These are phyloP conservation scores for Hydrolagus affinis DNA, from an alignment of 2,113 vertebrate genomes.

Conservation along the genomic window DNA sequence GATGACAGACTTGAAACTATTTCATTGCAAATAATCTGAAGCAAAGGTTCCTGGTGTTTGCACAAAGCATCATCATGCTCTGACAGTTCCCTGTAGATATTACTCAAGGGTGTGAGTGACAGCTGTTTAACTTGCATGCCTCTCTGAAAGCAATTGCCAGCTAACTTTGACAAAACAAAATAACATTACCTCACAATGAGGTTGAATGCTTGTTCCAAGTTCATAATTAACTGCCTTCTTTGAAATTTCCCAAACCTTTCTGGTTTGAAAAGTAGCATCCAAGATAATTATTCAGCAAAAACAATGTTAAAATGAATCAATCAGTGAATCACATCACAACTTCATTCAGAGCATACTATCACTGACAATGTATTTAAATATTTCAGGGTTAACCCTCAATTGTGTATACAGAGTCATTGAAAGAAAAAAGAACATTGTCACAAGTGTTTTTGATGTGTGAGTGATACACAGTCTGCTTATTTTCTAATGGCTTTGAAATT, in stretches of 20 bases:
- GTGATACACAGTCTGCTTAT: not conserved
- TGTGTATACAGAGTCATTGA: not conserved
- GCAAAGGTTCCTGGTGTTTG: conserved; percentile 53
- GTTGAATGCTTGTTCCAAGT: too few relatives aligned
- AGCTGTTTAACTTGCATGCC: conserved; percentile 53
- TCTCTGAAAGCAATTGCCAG: conserved; percentile 51
- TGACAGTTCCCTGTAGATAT: conserved; percentile 53
- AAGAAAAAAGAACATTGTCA: not conserved
- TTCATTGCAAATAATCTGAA: conserved; percentile 63
- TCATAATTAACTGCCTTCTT: too few relatives aligned
- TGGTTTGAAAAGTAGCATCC: too few relatives aligned
- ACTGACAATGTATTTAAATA: not conserved
- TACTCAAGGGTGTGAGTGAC: conserved; percentile 51
- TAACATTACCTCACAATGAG: too few relatives aligned
- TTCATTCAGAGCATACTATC: not conserved
- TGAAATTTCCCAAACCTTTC: too few relatives aligned
- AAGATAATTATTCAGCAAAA: too few relatives aligned
- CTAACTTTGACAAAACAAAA: conserved; percentile 35
- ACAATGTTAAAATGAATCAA: too few relatives aligned
- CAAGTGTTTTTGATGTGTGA: not conserved
- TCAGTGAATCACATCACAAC: not conserved
- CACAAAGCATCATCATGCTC: conserved; percentile 50
- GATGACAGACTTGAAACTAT: conserved; percentile 52
- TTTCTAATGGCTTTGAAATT: too few relatives aligned
- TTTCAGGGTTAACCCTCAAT: not conserved